These are phyloP conservation scores for Sciurus carolinensis DNA, from an alignment of 2,797 vertebrate genomes.

Conservation along the genomic window DNA sequence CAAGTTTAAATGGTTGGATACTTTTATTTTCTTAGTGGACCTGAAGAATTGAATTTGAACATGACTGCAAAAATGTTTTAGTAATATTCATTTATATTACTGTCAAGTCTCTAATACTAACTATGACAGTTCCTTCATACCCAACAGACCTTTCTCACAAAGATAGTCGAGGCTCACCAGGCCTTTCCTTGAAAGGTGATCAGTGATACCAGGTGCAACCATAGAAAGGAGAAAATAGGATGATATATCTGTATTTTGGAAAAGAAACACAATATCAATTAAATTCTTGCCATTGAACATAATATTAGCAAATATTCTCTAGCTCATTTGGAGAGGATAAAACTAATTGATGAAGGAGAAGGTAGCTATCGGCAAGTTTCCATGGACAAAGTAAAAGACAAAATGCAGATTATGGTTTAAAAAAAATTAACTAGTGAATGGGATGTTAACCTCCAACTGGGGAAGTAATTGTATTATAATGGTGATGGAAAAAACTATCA, in stretches of 20 bases:
- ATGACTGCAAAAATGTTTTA: neutral
- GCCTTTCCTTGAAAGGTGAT: constrained; percentile 68
- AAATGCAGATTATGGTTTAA: constrained; percentile 67
- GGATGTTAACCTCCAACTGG: constrained; percentile 84
- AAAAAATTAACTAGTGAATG: constrained; percentile 78
- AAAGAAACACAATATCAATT: constrained; percentile 70
- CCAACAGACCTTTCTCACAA: neutral
- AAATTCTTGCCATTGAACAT: constrained; percentile 68
- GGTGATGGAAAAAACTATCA: constrained; percentile 81
- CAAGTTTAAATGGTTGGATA: neutral
- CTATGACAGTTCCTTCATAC: constrained; percentile 32
- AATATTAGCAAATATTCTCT: constrained; percentile 76
- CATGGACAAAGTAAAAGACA: constrained; percentile 54
- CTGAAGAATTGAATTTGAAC: neutral
- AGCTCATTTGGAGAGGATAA: constrained; percentile 65
- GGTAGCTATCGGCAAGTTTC: constrained; percentile 77
- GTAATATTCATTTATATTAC: neutral
- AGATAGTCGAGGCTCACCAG: constrained; percentile 28
- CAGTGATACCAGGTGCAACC: constrained; percentile 55
- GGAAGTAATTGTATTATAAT: constrained; percentile 85
- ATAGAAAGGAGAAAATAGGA: constrained; percentile 45
- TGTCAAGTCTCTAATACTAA: constrained; percentile 38
- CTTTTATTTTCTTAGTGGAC: neutral
- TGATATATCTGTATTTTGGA: constrained; percentile 29
- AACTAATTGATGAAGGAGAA: constrained; percentile 55